A percentile compares a stretch with the other conserved stretches of the same genome.
Conservation (phyloP, 2,113 vertebrate species). For the Gasterosteus nipponicus region DNA sequence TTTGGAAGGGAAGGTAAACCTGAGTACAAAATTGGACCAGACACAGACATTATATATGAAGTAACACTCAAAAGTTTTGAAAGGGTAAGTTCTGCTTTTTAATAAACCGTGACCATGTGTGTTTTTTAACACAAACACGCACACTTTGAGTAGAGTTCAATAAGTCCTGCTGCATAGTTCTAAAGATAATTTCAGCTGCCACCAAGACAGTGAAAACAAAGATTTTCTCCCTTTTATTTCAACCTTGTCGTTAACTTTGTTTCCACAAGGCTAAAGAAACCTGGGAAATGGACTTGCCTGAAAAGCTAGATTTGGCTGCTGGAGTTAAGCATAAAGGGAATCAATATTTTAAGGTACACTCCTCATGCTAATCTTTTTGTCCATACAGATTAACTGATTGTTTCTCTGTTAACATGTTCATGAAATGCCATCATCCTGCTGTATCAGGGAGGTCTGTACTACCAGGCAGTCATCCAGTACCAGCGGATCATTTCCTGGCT, state of each 20-base stretch:
- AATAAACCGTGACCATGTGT: background rate
- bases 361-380: background rate
- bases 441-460: conserved; percentile 85
- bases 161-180: background rate
- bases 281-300: conserved; percentile 96
- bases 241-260: background rate
- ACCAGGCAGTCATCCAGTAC: conserved; percentile 92
- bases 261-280: conserved; percentile 90
- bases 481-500: conserved; percentile 92
- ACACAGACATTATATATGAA: conserved; percentile 89
- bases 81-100: conserved; percentile 84
- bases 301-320: conserved; percentile 89
- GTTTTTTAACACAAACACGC: background rate
- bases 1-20: conserved; percentile 91
- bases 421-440: conserved; percentile 20
- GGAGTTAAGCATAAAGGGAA: conserved; percentile 93
- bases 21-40: conserved; percentile 87
- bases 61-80: conserved; percentile 93
- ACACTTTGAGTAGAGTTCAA: background rate
- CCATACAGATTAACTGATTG: background rate
- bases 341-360: conserved; percentile 90
- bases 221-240: background rate
- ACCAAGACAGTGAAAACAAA: background rate
- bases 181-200: conserved; percentile 10
- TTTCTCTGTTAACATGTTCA: background rate